phyloP scores from a whole-genome alignment of 2,888 invertebrate species.

The Diachrysia chrysitis region DNA sequence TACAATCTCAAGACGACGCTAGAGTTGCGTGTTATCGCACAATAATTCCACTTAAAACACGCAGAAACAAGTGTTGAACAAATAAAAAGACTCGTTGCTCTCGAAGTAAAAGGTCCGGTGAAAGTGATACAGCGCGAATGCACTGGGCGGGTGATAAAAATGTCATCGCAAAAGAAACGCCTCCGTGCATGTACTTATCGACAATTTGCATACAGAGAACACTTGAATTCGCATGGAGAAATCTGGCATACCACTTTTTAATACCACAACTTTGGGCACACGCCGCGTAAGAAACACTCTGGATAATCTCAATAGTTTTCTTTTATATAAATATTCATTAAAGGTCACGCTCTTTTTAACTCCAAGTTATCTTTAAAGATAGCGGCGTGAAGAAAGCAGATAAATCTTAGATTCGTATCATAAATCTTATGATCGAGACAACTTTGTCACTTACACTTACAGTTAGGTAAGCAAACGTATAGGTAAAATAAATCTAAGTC shows the following conservation, averaged over 20 bases:
- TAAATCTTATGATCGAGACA: constrained; percentile 9
- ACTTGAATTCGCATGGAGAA: constrained; percentile 72
- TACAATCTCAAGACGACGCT: constrained; percentile 22
- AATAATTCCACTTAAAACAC: constrained; percentile 20
- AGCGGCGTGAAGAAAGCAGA: constrained; percentile 32
- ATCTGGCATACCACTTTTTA: constrained; percentile 70
- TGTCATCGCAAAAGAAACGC: constrained; percentile 70
- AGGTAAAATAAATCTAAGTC: not conserved
- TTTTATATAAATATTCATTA: constrained; percentile 36
- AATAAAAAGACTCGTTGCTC: constrained; percentile 30
- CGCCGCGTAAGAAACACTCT: constrained; percentile 18
- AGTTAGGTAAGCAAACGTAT: not conserved
- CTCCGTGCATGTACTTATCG: constrained; percentile 59
- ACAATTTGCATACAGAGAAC: constrained; percentile 78
- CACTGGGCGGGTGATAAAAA: constrained; percentile 67
- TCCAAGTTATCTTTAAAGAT: constrained; percentile 23
- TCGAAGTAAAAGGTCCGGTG: constrained; percentile 56
- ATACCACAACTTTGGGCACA: constrained; percentile 55
- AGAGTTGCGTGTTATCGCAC: constrained; percentile 31
- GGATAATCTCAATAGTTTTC: constrained; percentile 14
- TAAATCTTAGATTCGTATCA: constrained; percentile 17
- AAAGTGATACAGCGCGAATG: constrained; percentile 60
- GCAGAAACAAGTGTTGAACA: constrained; percentile 9
- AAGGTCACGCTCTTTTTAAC: constrained; percentile 40
- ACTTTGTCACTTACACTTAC: constrained; percentile 6